These are phyloP conservation scores for Rhagophthalmus giganteus DNA, from an alignment of 2,888 invertebrate species.

Conservation along the genomic window DNA sequence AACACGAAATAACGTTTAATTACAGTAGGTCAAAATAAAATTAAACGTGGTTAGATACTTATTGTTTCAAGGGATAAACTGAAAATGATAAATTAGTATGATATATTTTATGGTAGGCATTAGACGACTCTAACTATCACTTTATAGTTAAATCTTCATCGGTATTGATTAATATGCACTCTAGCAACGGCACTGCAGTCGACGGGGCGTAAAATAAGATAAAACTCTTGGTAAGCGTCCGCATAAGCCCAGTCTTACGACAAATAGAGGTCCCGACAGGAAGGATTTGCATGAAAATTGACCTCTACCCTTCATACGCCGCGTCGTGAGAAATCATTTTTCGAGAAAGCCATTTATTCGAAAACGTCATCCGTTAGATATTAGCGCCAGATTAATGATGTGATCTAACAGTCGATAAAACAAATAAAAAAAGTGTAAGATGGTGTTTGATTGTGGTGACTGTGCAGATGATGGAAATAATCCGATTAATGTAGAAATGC, in stretches of 20 bases:
- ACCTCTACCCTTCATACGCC: conserved; percentile 41
- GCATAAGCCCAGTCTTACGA: conserved; percentile 40
- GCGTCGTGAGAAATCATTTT: conserved; percentile 34
- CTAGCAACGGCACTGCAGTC: conserved; percentile 40
- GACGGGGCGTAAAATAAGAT: conserved; percentile 50
- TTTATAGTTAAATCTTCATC: conserved; percentile 43
- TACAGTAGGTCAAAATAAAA: too few species aligned
- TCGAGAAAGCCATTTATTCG: conserved; percentile 26
- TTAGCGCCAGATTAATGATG: conserved; percentile 29
- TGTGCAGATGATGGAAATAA: neutral
- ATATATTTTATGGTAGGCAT: too few species aligned
- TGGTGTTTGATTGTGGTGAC: neutral
- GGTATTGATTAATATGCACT: conserved; percentile 49
- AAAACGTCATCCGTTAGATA: conserved; percentile 26
- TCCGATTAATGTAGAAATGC: neutral
- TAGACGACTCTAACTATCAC: conserved; percentile 43
- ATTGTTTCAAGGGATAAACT: too few species aligned
- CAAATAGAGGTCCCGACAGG: conserved; percentile 48
- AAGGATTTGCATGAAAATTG: conserved; percentile 51
- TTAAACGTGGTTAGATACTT: too few species aligned
- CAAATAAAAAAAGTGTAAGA: conserved; percentile 1
- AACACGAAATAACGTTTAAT: too few species aligned
- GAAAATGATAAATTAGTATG: too few species aligned
- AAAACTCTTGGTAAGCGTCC: conserved; percentile 38
- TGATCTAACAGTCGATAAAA: conserved; percentile 15